Evolutionary conservation across 2,888 invertebrate genomes (phyloP), one percentile per base, ranked within the genome.

Genomic region (Drosophila mettleri): DNA sequence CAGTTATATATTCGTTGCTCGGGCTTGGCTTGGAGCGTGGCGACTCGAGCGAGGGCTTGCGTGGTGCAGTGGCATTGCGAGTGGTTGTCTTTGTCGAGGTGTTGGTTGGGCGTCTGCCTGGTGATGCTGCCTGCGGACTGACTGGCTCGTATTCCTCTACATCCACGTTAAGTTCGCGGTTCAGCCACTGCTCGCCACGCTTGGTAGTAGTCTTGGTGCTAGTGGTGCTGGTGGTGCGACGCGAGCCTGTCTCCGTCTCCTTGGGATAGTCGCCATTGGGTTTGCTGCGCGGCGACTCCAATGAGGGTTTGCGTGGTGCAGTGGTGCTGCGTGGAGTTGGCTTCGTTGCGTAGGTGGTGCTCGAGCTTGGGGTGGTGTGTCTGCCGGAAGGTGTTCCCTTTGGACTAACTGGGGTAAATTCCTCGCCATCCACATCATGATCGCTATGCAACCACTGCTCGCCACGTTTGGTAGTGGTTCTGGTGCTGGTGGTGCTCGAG

Each of bases 391-490:
- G 64, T 8, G 29, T 53, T 24, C 31, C 12, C 9, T 38, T 53
- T 12, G 34, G 55, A 33, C 53, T 72, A 20, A 71, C 55, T 27
- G 36, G 33, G 27, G 33, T 29, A 6, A 33, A 10, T 12, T 65
- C 61, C 18, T 82, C 80, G 1, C 66, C 77, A n/a, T 80, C 80
- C 12, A 55, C 73, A 36, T 83, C 82, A 7, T 80, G 69, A 46
- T 83, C 82, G 34, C 62, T 63, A 6, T 67, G 20, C 3, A 84
- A 78, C 87, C 85, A 84, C 18, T 79, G 76, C 36, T 86, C 80
- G 33, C 65, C 43, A n/a, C 78, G 75, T 14, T 80, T 74, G 24
- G 34, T 38, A 22, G 58, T 29, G 18, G 48, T 33, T 10, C 43
- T 39, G 16, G 27, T 62, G 16, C 24, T 24, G 5, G 46, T 27